phyloP scores from a whole-genome alignment of 2,888 invertebrate genomes.

The Stenichneumon culpator region DNA sequence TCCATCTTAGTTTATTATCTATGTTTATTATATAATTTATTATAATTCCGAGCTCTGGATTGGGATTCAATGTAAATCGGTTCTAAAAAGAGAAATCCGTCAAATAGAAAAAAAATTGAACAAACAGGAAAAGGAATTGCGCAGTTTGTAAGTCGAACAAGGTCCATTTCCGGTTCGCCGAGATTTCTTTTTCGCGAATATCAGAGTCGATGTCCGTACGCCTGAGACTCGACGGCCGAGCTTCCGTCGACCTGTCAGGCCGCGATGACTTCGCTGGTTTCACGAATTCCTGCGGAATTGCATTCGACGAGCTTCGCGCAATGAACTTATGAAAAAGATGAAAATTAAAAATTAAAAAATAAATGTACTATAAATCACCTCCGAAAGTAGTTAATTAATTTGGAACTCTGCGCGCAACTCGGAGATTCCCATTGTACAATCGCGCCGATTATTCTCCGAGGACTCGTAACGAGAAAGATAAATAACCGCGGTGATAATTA shows the following conservation, averaged over 20 bases:
- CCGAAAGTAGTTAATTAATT: background rate
- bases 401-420: background rate
- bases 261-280: slow-evolving; percentile 16
- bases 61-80: too few relatives aligned
- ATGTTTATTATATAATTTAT: too few relatives aligned
- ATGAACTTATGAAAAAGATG: background rate
- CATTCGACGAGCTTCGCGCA: background rate
- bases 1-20: too few relatives aligned
- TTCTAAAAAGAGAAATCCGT: too few relatives aligned
- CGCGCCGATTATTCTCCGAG: background rate
- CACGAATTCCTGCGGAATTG: slow-evolving; percentile 17
- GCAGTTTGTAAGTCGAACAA: slow-evolving; percentile 52
- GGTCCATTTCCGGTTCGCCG: slow-evolving; percentile 51
- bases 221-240: slow-evolving; percentile 29
- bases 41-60: too few relatives aligned
- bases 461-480: slow-evolving; percentile 4
- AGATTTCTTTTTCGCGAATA: slow-evolving; percentile 71
- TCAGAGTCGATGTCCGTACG: slow-evolving; percentile 67
- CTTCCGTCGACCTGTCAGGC: slow-evolving; percentile 62
- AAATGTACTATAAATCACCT: background rate
- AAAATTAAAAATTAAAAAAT: background rate
- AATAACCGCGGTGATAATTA: slow-evolving; percentile 23
- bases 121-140: slow-evolving; percentile 37
- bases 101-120: background rate
- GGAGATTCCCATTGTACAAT: background rate